Evolutionary conservation across 64 coral and sea anemone genomes (phyloP), one percentile per base, ranked within the genome.

Genomic region (Pachyseris speciosa): DNA sequence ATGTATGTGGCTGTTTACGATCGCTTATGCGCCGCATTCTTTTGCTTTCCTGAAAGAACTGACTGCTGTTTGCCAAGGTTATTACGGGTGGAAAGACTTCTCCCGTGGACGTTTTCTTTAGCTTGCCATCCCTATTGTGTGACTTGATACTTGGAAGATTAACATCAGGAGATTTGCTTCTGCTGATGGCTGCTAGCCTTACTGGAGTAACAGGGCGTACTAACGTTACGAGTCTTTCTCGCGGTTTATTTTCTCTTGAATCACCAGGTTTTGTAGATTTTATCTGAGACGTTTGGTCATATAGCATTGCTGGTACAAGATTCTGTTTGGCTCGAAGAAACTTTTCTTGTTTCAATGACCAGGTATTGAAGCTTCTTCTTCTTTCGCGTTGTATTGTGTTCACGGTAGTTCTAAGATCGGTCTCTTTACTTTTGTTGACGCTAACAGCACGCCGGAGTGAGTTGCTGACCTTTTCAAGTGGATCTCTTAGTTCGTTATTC

Each of bases 401-500:
- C 68, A 96, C 87, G n/a, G 76, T 92, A 38, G 68, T 93, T 64
- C 86, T 69, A 50, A 96, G 78, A 78, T 96, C 94, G 66, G 69
- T 96, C 67, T 96, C 94, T 68, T 74, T 86, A 64, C 88, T 84
- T 89, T 92, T 93, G 86, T 96, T 96, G 57, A 96, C 87, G 58
- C 77, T 96, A 48, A 96, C 90, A 9, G 94, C 94, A 37, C 94
- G 70, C 1, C 94, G 94, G 64, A 96, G 79, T 45, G 94, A 96
- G 24, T 92, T 96, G 40, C 94, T 96, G 16, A 96, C 69, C 68
- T 85, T 96, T 41, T 96, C 94, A 20, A 96, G 72, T 44, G 94
- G 94, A 50, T 96, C 94, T 80, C 77, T 87, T 6, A 89, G 43
- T 13, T 96, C 94, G 75, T 96, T 96, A 45, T 96, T 96, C 94